Base-by-base conservation (phyloP, 2,888 invertebrate species). In the Calliphora vomitoria region DNA sequence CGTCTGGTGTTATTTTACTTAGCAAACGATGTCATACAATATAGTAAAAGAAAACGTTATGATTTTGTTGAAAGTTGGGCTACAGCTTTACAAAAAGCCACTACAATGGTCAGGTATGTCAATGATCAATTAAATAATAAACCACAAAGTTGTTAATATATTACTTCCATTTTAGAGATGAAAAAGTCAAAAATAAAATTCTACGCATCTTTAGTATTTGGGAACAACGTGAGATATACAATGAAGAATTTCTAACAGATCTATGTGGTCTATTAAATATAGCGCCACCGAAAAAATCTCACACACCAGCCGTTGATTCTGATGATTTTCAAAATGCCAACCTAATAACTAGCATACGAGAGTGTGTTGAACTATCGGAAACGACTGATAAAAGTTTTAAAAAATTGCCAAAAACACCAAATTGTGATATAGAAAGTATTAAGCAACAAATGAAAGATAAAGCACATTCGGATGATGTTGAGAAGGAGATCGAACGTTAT, bases 21-120 rank as follows among this genome's bases (percentile, higher is more conserved):
- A 92, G 98, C 99, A 20, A 99, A 99, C 94, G 99, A 99, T 95
- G 98, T 99, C 78, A 98, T 99, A 90, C 99, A 99, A 93, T 98
- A 98, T 93, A 98, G 98, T 89, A 98, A 98, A 93, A 95, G 98
- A 90, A 98, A 98, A 93, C 97, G 97, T 87, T 97, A 97, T 92
- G 97, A 98, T 89, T 98, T 97, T 93, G 97, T 98, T 15, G 98
- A 98, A 90, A 97, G 98, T 91, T 99, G 98, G 97, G 98, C 98
- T 55, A 97, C 97, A 55, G 97, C 98, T 83, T 94, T 99, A 76
- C 98, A 98, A 93, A 97, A 98, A 92, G 99, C 99, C 4, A 97
- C 98, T 8, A 97, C 97, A 25, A 95, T 97, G 95, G 98, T 98
- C 91, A 95, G 97, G 96, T 97, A 90, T 90, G 91, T 91, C 79